Percentiles rank a stretch among this genome's conserved stretches.
Conservation (phyloP, 35 echinoderm and acorn worm genomes). For the Apostichopus japonicus region DNA sequence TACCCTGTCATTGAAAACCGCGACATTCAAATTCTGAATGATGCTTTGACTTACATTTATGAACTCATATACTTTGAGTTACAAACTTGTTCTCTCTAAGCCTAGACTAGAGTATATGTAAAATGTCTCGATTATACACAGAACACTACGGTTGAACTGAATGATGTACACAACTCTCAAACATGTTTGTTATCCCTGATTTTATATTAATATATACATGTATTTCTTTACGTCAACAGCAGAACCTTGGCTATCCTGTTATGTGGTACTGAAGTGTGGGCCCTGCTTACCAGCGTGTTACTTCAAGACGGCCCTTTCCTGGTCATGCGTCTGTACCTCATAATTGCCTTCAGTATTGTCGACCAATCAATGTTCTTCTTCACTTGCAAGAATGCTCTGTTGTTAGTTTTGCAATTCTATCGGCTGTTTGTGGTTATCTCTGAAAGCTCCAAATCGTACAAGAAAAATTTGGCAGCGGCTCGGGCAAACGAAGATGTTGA, state of each 20-base stretch:
- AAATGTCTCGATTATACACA: too few species aligned
- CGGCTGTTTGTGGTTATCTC: slow-evolving; percentile 76
- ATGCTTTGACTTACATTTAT: too few species aligned
- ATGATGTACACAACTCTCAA: too few species aligned
- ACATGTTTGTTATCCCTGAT: too few species aligned
- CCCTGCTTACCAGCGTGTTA: slow-evolving; percentile 74
- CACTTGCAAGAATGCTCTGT: slow-evolving; percentile 85
- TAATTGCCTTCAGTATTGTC: slow-evolving; percentile 62
- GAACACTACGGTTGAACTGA: too few species aligned
- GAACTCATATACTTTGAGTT: too few species aligned
- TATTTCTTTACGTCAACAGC: neutral
- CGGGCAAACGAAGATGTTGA: slow-evolving; percentile 37
- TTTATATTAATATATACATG: too few species aligned
- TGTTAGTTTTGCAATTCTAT: slow-evolving; percentile 87
- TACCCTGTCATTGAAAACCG: too few species aligned
- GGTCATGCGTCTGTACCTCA: slow-evolving; percentile 74
- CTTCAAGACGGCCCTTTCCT: slow-evolving; percentile 91
- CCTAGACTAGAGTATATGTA: too few species aligned
- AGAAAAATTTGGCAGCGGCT: slow-evolving; percentile 6
- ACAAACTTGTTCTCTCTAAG: too few species aligned
- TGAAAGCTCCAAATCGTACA: slow-evolving; percentile 48
- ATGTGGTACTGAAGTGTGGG: slow-evolving; percentile 88
- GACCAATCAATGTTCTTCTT: slow-evolving; percentile 90
- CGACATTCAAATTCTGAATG: too few species aligned
- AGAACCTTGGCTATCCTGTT: slow-evolving; percentile 45